These are phyloP conservation scores for Chaetorhynchus papuensis DNA, from an alignment of 2,113 vertebrate genomes.

Conservation along the genomic window DNA sequence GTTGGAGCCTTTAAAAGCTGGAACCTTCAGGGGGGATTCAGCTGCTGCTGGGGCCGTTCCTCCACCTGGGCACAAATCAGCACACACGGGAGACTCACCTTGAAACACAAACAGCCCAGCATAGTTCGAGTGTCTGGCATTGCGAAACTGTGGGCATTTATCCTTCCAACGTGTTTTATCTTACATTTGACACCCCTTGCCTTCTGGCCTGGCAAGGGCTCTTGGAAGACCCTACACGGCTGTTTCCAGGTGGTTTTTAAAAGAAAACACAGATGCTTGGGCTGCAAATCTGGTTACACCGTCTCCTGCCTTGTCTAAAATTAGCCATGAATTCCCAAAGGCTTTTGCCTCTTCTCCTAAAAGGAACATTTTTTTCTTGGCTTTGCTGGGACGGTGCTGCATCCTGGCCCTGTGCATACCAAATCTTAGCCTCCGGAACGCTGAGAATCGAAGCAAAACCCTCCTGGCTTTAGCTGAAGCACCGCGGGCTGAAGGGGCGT, in stretches of 20 bases:
- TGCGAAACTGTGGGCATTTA: not conserved
- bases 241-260: not conserved
- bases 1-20: not conserved
- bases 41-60: not conserved
- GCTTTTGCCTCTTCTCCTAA: not conserved
- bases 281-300: not conserved
- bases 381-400: not conserved
- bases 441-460: not conserved
- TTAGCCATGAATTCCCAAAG: fast-evolving
- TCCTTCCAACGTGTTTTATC: not conserved
- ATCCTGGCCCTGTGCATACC: not conserved
- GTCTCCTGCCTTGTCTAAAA: not conserved
- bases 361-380: not conserved
- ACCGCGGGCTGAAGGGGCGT: fast-evolving
- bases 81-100: fast-evolving
- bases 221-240: too few relatives aligned
- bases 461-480: not conserved
- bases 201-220: not conserved
- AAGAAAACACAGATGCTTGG: not conserved
- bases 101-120: too few relatives aligned
- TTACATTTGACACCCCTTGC: too few relatives aligned
- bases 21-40: fast-evolving
- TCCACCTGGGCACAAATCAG: not conserved
- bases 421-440: too few relatives aligned
- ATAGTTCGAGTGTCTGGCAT: not conserved